Percentiles rank a stretch among this genome's conserved stretches.
Evolutionary conservation across 2,888 invertebrate genomes (phyloP).

Genomic region (Dioctria linearis): DNA sequence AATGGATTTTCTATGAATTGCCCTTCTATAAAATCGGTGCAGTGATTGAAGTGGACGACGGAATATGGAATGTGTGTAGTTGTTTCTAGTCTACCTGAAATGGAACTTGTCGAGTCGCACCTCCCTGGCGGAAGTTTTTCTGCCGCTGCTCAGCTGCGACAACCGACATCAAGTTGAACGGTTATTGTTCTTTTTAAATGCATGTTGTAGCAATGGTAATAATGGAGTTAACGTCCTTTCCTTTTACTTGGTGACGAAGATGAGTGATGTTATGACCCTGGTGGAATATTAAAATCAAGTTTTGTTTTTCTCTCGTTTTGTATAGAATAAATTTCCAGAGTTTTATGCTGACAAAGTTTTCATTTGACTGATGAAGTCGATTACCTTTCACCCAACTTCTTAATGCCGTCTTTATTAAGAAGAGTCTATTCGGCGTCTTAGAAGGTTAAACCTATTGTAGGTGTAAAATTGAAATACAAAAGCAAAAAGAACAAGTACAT

Average conservation of each 20-base stretch:
- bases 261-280: background rate
- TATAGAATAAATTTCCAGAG: no score
- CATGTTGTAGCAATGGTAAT: background rate
- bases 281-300: background rate
- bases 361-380: no score
- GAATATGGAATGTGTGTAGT: background rate
- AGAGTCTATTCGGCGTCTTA: no score
- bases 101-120: background rate
- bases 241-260: background rate
- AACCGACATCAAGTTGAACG: background rate
- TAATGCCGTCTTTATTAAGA: background rate
- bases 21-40: background rate
- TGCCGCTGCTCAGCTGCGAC: background rate
- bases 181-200: background rate
- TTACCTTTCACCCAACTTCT: no score
- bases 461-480: no score
- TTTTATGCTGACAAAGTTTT: no score
- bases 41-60: background rate
- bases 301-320: no score
- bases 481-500: no score
- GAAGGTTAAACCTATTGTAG: no score
- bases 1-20: background rate
- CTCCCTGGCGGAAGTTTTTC: background rate
- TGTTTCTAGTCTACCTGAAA: slow-evolving; percentile 4
- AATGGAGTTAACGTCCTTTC: slow-evolving; percentile 11